These are phyloP conservation scores for Drosophila ananassae DNA, from an alignment of 1,140 invertebrate genomes.

Conservation along the genomic window DNA sequence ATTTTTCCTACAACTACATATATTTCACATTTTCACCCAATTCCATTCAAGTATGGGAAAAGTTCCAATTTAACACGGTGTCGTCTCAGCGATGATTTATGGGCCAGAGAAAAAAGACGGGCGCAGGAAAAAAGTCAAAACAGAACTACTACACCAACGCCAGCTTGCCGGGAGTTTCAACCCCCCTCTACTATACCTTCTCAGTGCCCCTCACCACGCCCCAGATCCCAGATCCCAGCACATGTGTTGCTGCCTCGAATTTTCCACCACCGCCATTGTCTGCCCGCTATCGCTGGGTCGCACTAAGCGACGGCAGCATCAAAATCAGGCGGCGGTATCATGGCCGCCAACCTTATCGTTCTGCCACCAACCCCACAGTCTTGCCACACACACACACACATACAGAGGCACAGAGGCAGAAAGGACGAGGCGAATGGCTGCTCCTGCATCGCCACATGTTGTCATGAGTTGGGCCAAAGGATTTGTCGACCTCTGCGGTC, in stretches of 20 bases:
- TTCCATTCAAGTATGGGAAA: conserved; percentile 78
- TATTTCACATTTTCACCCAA: conserved; percentile 45
- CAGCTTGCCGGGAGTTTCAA: conserved; percentile 17
- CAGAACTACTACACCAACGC: conserved; percentile 61
- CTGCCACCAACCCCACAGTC: conserved; percentile 49
- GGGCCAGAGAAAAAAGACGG: conserved; percentile 47
- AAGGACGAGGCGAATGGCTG: conserved; percentile 49
- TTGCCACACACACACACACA: conserved; percentile 9
- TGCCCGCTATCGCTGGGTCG: conserved; percentile 52
- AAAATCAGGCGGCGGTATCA: conserved; percentile 59
- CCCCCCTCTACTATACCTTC: background rate
- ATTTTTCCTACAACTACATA: conserved; percentile 2
- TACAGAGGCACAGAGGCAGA: background rate
- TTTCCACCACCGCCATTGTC: conserved; percentile 48
- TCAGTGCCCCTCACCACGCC: background rate
- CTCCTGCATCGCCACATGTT: conserved; percentile 53
- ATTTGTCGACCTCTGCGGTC: conserved; percentile 53
- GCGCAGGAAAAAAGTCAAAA: conserved; percentile 61
- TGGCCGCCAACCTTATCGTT: conserved; percentile 67
- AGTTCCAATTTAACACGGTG: conserved; percentile 82
- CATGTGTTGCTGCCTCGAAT: conserved; percentile 40
- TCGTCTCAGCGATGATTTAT: conserved; percentile 80
- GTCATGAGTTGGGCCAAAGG: conserved; percentile 47
- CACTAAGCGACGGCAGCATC: conserved; percentile 58
- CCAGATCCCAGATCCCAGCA: conserved; percentile 19